These are phyloP conservation scores for Cataglyphis livida DNA, from an alignment of 2,888 invertebrate species.

Conservation along the genomic window DNA sequence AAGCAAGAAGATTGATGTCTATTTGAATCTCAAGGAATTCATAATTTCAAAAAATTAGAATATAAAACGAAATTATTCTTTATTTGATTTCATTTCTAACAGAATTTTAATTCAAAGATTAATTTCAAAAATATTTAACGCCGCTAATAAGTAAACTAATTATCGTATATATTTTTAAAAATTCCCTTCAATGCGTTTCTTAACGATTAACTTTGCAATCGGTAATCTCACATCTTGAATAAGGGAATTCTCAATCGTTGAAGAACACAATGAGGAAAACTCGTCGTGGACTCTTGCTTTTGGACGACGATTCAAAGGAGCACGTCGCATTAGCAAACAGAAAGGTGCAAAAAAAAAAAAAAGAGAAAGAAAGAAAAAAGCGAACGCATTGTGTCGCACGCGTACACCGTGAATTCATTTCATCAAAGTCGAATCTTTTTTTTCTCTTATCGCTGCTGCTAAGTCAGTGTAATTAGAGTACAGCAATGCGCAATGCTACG, in stretches of 20 bases:
- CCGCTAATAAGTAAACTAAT: not conserved
- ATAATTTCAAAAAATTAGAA: not conserved
- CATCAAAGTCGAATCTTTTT: not conserved
- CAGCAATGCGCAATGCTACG: not conserved
- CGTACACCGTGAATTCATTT: not conserved
- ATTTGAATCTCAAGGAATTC: not conserved
- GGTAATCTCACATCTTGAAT: not conserved
- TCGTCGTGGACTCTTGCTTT: not conserved
- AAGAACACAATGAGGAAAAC: not conserved
- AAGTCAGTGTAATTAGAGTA: slow-evolving; percentile 16
- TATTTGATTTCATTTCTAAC: not conserved
- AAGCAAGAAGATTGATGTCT: not conserved
- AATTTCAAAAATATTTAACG: not conserved
- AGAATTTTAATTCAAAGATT: not conserved
- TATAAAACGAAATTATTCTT: not conserved
- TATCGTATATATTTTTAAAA: not conserved
- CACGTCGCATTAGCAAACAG: not conserved
- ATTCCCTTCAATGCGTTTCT: not conserved
- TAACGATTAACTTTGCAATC: not conserved
- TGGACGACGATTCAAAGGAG: slow-evolving; percentile 6
- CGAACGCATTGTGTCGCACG: slow-evolving; percentile 15
- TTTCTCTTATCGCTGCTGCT: not conserved
- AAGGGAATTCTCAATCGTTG: not conserved
- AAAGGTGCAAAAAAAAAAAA: not conserved
- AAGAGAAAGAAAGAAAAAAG: not conserved